phyloP scores from a whole-genome alignment of 2,797 vertebrate species.

The Pangasius krempfi region DNA sequence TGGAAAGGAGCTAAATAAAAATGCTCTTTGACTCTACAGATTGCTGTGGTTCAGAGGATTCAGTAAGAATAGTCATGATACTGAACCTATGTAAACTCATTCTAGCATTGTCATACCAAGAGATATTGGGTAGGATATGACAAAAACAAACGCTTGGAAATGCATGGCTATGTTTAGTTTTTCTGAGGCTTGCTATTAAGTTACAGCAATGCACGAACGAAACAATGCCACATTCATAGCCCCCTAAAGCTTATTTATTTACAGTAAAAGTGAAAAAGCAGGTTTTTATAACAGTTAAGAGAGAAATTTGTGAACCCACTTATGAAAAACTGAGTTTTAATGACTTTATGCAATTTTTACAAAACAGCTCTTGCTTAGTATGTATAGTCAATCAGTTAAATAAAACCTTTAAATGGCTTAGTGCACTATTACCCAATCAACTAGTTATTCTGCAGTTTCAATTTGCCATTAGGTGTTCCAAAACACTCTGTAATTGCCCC shows the following conservation, averaged over 20 bases:
- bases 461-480: background rate
- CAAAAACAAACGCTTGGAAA: background rate
- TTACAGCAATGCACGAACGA: background rate
- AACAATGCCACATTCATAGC: background rate
- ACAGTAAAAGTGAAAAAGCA: background rate
- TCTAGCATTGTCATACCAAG: background rate
- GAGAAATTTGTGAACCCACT: background rate
- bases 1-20: background rate
- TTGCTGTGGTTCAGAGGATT: background rate
- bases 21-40: background rate
- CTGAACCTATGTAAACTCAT: background rate
- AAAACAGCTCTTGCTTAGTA: no score
- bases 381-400: background rate
- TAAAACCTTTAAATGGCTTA: background rate
- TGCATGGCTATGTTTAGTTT: background rate
- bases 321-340: background rate
- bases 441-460: background rate
- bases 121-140: background rate
- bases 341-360: background rate
- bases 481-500: background rate
- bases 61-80: background rate
- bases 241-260: background rate
- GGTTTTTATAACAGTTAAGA: background rate
- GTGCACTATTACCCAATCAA: background rate
- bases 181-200: background rate